Conservation (phyloP, 2,888 invertebrate genomes). For the Eucera pruinosa region DNA sequence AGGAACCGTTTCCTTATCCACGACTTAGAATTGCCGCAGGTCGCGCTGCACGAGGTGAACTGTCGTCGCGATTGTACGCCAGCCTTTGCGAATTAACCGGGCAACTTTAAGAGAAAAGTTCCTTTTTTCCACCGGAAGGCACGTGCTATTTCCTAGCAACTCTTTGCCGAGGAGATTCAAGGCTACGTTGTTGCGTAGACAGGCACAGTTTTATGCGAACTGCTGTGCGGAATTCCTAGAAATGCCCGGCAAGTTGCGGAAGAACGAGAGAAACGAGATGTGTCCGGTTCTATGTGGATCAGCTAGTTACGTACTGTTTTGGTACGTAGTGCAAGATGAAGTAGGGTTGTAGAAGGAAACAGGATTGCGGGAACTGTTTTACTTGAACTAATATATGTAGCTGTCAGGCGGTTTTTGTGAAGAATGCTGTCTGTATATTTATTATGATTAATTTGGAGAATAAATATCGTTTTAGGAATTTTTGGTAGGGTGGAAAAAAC, state of each 20-base stretch:
- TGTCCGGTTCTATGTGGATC: slow-evolving; percentile 13
- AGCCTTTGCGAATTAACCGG: slow-evolving; percentile 42
- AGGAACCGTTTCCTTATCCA: slow-evolving; percentile 8
- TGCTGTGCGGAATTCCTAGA: slow-evolving; percentile 26
- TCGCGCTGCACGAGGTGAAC: slow-evolving; percentile 23
- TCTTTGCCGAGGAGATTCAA: slow-evolving; percentile 35
- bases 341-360: neutral
- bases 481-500: too few species aligned
- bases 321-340: neutral
- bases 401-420: too few species aligned
- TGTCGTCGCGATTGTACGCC: slow-evolving; percentile 27
- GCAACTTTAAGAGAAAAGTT: slow-evolving; percentile 54
- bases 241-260: slow-evolving; percentile 27
- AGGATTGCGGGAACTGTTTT: slow-evolving; percentile 1
- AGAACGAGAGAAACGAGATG: slow-evolving; percentile 6
- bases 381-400: neutral
- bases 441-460: too few species aligned
- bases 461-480: too few species aligned
- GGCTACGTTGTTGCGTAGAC: neutral
- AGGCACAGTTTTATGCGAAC: slow-evolving; percentile 23
- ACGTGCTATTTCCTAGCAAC: slow-evolving; percentile 5
- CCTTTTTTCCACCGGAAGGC: neutral
- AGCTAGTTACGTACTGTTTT: neutral
- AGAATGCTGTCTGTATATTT: too few species aligned
- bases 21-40: slow-evolving; percentile 25